Base-by-base conservation (phyloP, 2,797 vertebrate species). In the Fringilla coelebs region DNA sequence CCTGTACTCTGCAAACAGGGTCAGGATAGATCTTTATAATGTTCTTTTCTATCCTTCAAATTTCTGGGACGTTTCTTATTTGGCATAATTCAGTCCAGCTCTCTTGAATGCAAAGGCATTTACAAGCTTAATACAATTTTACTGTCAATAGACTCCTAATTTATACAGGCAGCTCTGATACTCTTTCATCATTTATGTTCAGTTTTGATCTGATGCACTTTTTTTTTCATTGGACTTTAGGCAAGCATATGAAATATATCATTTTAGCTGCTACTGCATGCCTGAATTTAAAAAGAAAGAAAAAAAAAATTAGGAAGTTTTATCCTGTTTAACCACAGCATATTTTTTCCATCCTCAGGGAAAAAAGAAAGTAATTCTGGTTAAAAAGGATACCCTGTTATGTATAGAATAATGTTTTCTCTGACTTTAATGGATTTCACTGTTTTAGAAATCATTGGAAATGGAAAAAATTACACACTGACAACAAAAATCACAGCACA, bases 351-450 rank as follows among this genome's bases (percentile, higher is more conserved):
- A 85, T 94, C 89, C 88, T 94, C 31, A 41, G 83, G 84, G 88
- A 52, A 60, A 61, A 89, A 92, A 80, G 79, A 93, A 70, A 85
- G 46, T 75, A 90, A 94, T 90, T 90, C 41, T 88, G 54, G 46
- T 93, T 96, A 94, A 97, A 97, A 97, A 96, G 73, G 40, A 91
- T 94, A 96, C 88, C 96, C 88, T 97, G 52, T 94, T 96, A 82
- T 79, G 43, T 94, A 72, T 94, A 94, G 73, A 76, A 96, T 97
- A 95, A 96, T 85, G 83, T 97, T 96, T 97, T 95, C 89, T 97
- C 77, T 94, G 77, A 93, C 79, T 93, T 95, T 83, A 94, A 49
- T 72, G 45, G 41, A 67, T 90, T 95, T 94, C 66, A 61, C 92
- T 96, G 46, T 95, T 97, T 95, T 93, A 94, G 88, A 96, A 97